Percentiles rank a stretch among this genome's conserved stretches.
Conservation (phyloP, 2,113 vertebrate genomes). For the Percopsis transmontana region DNA sequence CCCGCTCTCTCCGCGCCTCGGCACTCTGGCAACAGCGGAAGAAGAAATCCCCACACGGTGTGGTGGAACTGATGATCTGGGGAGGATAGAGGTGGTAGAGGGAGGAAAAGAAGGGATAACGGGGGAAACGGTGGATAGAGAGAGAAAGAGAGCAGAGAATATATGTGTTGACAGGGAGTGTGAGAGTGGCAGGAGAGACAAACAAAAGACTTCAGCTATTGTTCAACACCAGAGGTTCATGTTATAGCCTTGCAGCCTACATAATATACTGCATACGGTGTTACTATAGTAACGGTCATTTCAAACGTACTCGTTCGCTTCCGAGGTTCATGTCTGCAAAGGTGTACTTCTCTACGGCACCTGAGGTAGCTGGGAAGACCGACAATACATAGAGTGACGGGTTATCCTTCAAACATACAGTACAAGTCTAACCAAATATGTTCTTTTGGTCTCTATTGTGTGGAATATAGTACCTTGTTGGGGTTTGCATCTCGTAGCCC, state of each 20-base stretch:
- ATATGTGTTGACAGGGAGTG: neutral
- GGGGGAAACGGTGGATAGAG: neutral
- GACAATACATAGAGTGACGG: neutral
- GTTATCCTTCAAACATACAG: neutral
- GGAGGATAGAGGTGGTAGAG: neutral
- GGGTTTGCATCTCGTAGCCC: constrained; percentile 85
- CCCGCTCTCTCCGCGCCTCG: constrained; percentile 76
- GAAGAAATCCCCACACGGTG: constrained; percentile 96
- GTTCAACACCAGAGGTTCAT: no score
- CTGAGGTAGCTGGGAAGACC: constrained; percentile 61
- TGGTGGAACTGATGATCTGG: constrained; percentile 93
- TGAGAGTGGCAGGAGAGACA: neutral
- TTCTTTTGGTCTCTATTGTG: neutral
- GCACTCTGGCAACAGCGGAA: constrained; percentile 81
- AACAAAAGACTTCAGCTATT: no score
- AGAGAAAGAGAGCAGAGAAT: neutral
- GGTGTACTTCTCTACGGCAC: constrained; percentile 79
- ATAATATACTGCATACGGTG: no score
- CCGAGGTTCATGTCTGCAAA: constrained; percentile 95
- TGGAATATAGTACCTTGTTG: constrained; percentile 73
- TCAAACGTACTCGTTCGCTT: constrained; percentile 86
- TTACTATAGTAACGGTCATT: neutral
- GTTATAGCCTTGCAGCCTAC: no score
- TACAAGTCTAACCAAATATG: neutral
- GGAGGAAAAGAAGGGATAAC: neutral